Percentiles rank a stretch among this genome's conserved stretches.
Evolutionary conservation across 2,113 vertebrate species (phyloP).

Genomic region (Zosterops pallidus): DNA sequence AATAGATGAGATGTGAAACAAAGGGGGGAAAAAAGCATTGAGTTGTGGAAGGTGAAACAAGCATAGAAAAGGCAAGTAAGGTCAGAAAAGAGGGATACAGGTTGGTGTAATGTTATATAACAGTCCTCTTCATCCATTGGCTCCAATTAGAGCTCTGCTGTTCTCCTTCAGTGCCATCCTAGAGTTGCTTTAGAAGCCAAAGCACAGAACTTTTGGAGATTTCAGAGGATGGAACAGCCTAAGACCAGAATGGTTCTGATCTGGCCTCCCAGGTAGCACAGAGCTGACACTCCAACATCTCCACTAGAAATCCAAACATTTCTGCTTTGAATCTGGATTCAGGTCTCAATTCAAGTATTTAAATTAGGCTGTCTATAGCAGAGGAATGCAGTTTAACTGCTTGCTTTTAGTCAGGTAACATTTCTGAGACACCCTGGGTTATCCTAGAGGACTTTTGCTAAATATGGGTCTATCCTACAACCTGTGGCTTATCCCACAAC

Average conservation of each 20-base stretch:
- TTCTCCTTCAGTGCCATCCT: background rate
- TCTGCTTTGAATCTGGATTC: background rate
- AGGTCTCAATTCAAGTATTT: background rate
- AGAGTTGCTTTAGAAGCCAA: background rate
- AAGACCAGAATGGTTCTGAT: background rate
- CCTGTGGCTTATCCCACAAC: background rate
- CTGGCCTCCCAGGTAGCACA: background rate
- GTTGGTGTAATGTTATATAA: background rate
- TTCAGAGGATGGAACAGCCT: background rate
- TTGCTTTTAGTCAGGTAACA: background rate
- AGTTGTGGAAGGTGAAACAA: background rate
- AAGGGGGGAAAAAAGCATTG: fast-evolving
- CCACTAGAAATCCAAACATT: background rate
- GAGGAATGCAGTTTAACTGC: background rate
- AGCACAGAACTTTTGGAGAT: background rate
- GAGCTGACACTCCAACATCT: background rate
- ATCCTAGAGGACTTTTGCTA: background rate
- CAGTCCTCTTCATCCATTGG: background rate
- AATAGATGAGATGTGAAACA: background rate
- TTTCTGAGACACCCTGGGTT: background rate
- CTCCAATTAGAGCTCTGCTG: background rate
- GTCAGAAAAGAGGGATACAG: background rate
- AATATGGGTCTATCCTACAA: background rate
- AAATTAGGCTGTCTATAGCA: background rate
- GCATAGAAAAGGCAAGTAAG: background rate